Evolutionary conservation across 2,888 invertebrate species (phyloP).

Genomic region (Synanthedon formicaeformis): DNA sequence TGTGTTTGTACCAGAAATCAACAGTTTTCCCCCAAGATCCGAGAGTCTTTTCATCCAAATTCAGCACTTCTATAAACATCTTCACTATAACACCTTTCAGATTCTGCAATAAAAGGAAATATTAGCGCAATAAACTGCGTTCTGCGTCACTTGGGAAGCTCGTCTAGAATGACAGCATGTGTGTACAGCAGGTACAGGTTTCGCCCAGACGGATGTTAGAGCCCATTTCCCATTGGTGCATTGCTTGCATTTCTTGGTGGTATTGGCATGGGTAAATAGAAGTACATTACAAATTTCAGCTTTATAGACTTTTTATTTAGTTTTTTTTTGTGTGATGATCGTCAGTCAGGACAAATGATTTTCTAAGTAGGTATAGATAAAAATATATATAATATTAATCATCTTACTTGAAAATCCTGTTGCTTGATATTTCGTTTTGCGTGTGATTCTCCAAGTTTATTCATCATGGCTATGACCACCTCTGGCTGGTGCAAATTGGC

Average conservation of each 20-base stretch:
- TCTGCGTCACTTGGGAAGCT: too few species aligned
- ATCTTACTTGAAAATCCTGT: slow-evolving; percentile 45
- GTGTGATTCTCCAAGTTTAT: slow-evolving; percentile 55
- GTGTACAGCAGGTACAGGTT: too few species aligned
- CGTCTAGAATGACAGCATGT: too few species aligned
- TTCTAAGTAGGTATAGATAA: too few species aligned
- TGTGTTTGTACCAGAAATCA: slow-evolving; percentile 59
- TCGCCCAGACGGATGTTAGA: too few species aligned
- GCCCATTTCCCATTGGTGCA: too few species aligned
- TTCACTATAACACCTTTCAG: slow-evolving; percentile 55
- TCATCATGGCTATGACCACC: slow-evolving; percentile 54
- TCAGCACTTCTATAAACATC: slow-evolving; percentile 55
- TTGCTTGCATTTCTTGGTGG: too few species aligned
- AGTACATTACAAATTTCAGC: too few species aligned
- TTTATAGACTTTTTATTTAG: neutral
- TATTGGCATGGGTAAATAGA: too few species aligned
- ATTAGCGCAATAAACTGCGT: neutral
- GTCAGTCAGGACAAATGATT: too few species aligned
- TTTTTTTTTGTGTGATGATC: neutral
- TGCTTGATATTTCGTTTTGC: slow-evolving; percentile 39
- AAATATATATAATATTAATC: neutral
- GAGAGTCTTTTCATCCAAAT: slow-evolving; percentile 42
- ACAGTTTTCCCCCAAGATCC: slow-evolving; percentile 56
- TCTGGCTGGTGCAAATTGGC: slow-evolving; percentile 52
- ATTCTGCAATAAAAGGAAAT: slow-evolving; percentile 29